phyloP scores from a whole-genome alignment of 2,888 invertebrate genomes.

The Adelognathus sp. region DNA sequence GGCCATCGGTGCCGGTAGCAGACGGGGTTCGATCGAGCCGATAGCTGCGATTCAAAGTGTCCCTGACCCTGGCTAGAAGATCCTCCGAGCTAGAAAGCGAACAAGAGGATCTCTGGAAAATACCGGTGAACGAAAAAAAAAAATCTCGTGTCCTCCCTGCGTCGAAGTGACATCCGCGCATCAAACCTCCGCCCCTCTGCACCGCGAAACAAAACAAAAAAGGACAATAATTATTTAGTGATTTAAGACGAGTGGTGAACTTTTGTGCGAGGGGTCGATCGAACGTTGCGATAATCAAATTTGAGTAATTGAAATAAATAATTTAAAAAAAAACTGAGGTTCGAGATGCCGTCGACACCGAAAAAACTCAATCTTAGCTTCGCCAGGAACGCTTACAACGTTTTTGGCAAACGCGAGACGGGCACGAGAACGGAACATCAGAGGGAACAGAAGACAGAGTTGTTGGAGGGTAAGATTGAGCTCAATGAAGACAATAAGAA shows the following conservation, averaged over 20 bases:
- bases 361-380: conserved; percentile 80
- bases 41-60: conserved; percentile 10
- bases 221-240: conserved; percentile 68
- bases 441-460: conserved; percentile 79
- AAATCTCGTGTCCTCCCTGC: conserved; percentile 32
- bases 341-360: conserved; percentile 79
- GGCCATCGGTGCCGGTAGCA: conserved; percentile 80
- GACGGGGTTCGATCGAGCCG: conserved; percentile 70
- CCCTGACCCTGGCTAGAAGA: conserved; percentile 57
- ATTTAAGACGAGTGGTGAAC: conserved; percentile 57
- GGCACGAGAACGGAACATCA: conserved; percentile 74
- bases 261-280: conserved; percentile 20
- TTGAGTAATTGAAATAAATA: not conserved
- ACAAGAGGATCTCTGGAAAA: conserved; percentile 14
- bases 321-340: not conserved
- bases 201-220: not conserved
- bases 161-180: too few species aligned
- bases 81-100: too few species aligned
- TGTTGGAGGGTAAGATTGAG: conserved; percentile 79
- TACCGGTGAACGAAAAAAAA: not conserved
- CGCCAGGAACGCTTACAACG: conserved; percentile 79
- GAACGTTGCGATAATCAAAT: not conserved
- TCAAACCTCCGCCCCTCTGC: conserved; percentile 33
- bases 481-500: not conserved
- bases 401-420: conserved; percentile 76